Percentiles rank a stretch among this genome's conserved stretches.
These are phyloP conservation scores for Monochamus alternatus DNA, from an alignment of 2,888 invertebrate species.

Conservation along the genomic window DNA sequence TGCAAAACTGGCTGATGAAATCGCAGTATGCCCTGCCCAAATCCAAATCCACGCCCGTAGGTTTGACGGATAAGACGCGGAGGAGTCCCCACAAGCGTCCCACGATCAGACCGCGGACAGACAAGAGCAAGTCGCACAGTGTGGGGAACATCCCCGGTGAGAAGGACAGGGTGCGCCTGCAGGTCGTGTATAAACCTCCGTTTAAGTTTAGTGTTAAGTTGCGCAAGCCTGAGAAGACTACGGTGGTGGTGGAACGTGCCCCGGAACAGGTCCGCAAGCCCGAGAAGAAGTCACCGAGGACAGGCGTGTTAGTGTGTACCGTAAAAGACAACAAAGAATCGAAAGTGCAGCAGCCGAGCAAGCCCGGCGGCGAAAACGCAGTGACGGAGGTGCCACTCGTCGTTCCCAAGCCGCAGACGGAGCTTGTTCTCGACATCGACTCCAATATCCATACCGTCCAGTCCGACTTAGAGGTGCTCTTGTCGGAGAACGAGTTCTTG, in stretches of 20 bases:
- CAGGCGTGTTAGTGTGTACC: conserved; percentile 72
- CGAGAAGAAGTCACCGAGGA: conserved; percentile 64
- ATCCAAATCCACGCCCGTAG: conserved; percentile 88
- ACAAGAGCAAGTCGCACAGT: conserved; percentile 77
- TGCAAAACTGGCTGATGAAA: conserved; percentile 89
- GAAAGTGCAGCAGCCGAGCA: conserved; percentile 23
- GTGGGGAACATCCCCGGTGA: conserved; percentile 79
- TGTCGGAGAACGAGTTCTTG: conserved; percentile 75
- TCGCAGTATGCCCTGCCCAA: conserved; percentile 83
- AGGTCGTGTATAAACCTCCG: conserved; percentile 90
- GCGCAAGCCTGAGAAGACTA: conserved; percentile 80
- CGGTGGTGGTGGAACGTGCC: conserved; percentile 76
- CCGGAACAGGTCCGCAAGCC: conserved; percentile 65
- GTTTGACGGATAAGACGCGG: conserved; percentile 75
- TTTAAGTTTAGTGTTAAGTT: conserved; percentile 90
- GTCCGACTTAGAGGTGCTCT: conserved; percentile 76
- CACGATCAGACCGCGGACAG: conserved; percentile 70
- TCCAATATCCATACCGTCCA: conserved; percentile 77
- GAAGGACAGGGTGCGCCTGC: conserved; percentile 81
- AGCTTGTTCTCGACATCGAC: conserved; percentile 67
- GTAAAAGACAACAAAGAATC: conserved; percentile 44
- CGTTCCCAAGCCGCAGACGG: conserved; percentile 57
- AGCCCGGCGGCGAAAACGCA: conserved; percentile 7
- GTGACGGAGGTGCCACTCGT: conserved; percentile 36
- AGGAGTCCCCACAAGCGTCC: conserved; percentile 73